Evolutionary conservation across 2,113 vertebrate genomes (phyloP), one percentile per base, ranked within the genome.

Genomic region (Elephas maximus): DNA sequence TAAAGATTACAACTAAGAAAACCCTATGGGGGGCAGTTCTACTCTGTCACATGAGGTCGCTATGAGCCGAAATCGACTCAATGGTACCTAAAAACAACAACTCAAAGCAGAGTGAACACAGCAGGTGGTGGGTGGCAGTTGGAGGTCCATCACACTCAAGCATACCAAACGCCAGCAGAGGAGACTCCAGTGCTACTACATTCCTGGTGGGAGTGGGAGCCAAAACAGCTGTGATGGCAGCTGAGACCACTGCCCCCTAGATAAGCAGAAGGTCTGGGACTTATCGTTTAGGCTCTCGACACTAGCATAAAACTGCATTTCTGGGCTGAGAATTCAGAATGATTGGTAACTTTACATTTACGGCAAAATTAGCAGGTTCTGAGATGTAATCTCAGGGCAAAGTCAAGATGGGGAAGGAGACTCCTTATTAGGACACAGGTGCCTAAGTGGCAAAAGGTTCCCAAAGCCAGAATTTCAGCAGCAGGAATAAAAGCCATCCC

Each of bases 291-390:
- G 28, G 17, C 26, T 92, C 84, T 80, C 88, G 80, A 84, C 21
- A 60, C 45, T 73, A 84, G 12, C 62, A 91, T 63, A 92, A 95
- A 95, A 96, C 33, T 85, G 41, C 26, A 85, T 48, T 88, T 96
- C 51, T 91, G 82, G 41, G 41, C 74, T 92, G 83, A 82, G 83
- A 88, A 77, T 89, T 97, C 30, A 15, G 48, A 91, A 71, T 73
- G 28, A 93, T 57, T 65, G 23, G 48, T 63, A 85, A 95, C 3
- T 37, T 73, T 78, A 37, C 60, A 62, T 24, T 62, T 63, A 28
- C n/a, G 77, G 87, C 41, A 87, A 87, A 63, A 76, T 9, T 2
- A 37, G n/a, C 51, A 97, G 45, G 17, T 78, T 79, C 73, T 81
- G 33, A 77, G 77, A 97, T 91, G 23, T 7, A 5, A 45, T 53